phyloP scores from a whole-genome alignment of 2,888 invertebrate genomes.

The Lochmaea capreae region DNA sequence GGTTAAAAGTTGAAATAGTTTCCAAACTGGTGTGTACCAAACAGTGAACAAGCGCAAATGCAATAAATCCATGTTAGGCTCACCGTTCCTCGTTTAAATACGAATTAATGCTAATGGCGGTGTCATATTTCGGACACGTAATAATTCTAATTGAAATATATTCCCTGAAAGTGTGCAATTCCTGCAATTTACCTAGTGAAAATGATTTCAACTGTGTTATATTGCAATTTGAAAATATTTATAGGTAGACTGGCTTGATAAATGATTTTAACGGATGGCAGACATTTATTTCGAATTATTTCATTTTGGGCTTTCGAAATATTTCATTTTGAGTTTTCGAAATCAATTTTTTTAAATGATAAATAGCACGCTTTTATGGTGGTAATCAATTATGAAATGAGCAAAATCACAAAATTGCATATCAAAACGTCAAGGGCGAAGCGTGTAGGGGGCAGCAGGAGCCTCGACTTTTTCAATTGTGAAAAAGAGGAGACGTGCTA shows the following conservation, averaged over 20 bases:
- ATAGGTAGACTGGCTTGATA: background rate
- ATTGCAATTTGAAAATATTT: background rate
- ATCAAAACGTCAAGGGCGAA: too few relatives aligned
- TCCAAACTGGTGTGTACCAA: background rate
- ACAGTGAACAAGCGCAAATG: background rate
- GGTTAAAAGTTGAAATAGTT: background rate
- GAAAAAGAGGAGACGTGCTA: too few relatives aligned
- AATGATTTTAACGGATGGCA: background rate
- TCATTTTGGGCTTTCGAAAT: background rate
- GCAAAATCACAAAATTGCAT: too few relatives aligned
- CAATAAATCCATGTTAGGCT: background rate
- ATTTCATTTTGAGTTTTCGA: background rate
- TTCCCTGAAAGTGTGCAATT: background rate
- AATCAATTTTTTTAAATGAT: too few relatives aligned
- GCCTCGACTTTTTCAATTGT: too few relatives aligned
- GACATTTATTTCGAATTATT: background rate
- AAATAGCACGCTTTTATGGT: too few relatives aligned
- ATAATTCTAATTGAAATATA: background rate
- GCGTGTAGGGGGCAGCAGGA: too few relatives aligned
- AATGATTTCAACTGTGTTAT: background rate
- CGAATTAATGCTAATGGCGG: background rate
- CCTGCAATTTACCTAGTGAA: background rate
- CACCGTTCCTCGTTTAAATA: background rate
- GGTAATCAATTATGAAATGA: too few relatives aligned
- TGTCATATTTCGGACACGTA: slow-evolving; percentile 1